Evolutionary conservation across 2,888 invertebrate genomes (phyloP).

Genomic region (Lagria hirta): DNA sequence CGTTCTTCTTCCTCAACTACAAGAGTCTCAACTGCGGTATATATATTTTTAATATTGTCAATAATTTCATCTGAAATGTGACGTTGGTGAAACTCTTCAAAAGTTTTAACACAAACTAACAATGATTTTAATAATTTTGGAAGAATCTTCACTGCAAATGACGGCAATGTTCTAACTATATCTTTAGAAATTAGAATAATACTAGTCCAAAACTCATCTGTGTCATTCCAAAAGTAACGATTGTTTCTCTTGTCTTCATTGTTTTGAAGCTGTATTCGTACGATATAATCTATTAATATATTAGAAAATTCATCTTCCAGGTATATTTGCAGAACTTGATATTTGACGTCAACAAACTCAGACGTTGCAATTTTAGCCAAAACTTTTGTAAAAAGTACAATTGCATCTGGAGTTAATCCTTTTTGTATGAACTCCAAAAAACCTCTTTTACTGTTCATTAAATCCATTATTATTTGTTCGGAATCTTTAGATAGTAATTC

Average conservation of each 20-base stretch:
- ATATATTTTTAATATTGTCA: conserved; percentile 3
- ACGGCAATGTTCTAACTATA: conserved; percentile 13
- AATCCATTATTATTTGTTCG: conserved; percentile 10
- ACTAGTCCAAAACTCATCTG: conserved; percentile 37
- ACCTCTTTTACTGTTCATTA: conserved; percentile 41
- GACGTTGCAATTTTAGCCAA: conserved; percentile 52
- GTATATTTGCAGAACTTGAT: conserved; percentile 29
- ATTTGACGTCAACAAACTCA: conserved; percentile 32
- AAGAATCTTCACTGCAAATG: conserved; percentile 11
- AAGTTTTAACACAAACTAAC: conserved; percentile 23
- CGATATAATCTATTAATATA: conserved; percentile 8
- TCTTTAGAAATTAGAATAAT: conserved; percentile 42
- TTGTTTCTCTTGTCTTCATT: conserved; percentile 23
- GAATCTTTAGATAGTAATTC: conserved; percentile 5
- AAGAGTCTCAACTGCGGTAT: conserved; percentile 40
- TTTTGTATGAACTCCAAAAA: conserved; percentile 56
- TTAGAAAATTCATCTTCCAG: conserved; percentile 32
- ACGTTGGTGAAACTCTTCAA: no score
- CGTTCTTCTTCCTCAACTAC: conserved; percentile 33
- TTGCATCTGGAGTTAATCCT: conserved; percentile 55
- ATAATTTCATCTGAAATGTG: no score
- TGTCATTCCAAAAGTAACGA: conserved; percentile 33
- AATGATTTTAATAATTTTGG: conserved; percentile 6
- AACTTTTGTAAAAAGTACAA: conserved; percentile 56
- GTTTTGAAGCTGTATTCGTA: conserved; percentile 23